These are phyloP conservation scores for Mesaphorura yosii DNA, from an alignment of 1,140 invertebrate genomes.

Conservation along the genomic window DNA sequence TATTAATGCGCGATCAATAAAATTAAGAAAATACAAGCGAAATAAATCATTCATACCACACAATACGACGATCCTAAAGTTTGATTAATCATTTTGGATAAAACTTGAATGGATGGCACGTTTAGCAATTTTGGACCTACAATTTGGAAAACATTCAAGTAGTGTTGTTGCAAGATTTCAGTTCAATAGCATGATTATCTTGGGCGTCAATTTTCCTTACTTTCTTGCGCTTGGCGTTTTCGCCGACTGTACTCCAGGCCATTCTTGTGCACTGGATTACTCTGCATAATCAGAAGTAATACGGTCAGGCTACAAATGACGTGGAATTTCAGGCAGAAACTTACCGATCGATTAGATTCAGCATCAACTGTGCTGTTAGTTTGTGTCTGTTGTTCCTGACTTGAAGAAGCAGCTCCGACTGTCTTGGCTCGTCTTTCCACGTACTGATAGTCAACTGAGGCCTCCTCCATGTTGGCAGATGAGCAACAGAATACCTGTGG, in stretches of 20 bases:
- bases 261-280: conserved; percentile 19
- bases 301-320: background rate
- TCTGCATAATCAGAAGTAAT: conserved; percentile 3
- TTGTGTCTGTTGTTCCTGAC: background rate
- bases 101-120: conserved; percentile 25
- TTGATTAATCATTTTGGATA: conserved; percentile 25
- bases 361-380: conserved; percentile 18
- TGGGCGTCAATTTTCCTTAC: conserved; percentile 15
- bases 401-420: background rate
- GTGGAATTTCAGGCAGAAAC: background rate
- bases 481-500: conserved; percentile 23
- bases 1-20: no score
- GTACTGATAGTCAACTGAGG: conserved; percentile 10
- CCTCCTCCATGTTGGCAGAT: conserved; percentile 14
- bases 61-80: conserved; percentile 24
- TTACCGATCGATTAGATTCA: conserved; percentile 1
- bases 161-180: no score
- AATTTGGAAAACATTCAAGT: no score
- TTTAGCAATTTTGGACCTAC: conserved; percentile 20
- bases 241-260: conserved; percentile 19
- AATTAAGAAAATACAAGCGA: no score
- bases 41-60: no score
- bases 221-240: conserved; percentile 20
- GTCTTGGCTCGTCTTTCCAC: conserved; percentile 20
- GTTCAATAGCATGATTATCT: no score